Evolutionary conservation across 2,888 invertebrate genomes (phyloP), one percentile per base, ranked within the genome.

Genomic region (Melieria picta): DNA sequence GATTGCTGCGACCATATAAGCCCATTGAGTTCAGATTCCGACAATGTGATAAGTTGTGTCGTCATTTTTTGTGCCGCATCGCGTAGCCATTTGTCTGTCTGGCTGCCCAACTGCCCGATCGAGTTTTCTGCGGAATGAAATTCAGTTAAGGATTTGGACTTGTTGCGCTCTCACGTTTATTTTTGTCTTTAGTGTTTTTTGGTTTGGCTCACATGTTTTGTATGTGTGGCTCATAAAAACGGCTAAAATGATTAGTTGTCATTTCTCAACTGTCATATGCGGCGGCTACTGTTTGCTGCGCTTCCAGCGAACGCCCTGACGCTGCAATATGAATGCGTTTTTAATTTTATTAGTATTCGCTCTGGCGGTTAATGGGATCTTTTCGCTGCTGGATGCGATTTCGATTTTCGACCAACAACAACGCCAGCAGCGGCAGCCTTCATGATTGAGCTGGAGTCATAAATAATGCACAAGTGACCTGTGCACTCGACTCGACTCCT

Each of bases 221-320:
- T 11, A 16, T 52, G 55, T 5, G 43, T 3, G 47, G 66, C 61
- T 74, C 65, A 72, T 55, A 75, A 73, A 66, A 73, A 76, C 67
- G 72, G 58, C 69, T 74, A 72, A 77, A 79, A 78, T 80, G 78
- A 80, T 80, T 78, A 78, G 77, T 77, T 80, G 78, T 80, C 79
- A 81, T 81, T 78, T 80, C 77, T 80, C 79, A 81, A 76, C 79
- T 81, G 79, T 79, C 80, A 80, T 80, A 80, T 76, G 69, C 74
- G 73, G 60, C 72, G 75, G 80, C 81, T 81, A 81, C 81, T 79
- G 80, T 78, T 79, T 81, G 81, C 81, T 79, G 80, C 78, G 79
- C 77, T 81, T 79, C 71, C 47, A 65, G 16, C 5, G 65, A 65
- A 71, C 10, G 11, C n/a, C 60, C 61, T 67, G 67, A 67, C 61